These are phyloP conservation scores for Salticus scenicus DNA, from an alignment of 2,888 invertebrate species.

Conservation along the genomic window DNA sequence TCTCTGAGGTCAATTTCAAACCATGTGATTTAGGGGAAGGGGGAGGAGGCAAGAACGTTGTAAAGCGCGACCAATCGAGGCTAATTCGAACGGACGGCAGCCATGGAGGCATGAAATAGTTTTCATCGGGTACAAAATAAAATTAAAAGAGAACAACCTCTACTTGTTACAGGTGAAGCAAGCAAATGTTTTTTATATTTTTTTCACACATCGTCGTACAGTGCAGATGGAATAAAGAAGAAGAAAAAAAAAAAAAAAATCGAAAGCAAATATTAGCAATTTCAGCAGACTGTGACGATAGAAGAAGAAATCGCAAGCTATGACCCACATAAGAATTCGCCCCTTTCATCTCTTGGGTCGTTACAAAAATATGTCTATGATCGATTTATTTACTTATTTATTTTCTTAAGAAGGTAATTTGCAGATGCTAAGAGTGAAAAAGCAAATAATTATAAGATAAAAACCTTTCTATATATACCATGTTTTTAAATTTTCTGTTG, in stretches of 20 bases:
- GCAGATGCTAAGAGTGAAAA: too few species aligned
- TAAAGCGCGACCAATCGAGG: background rate
- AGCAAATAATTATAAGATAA: too few species aligned
- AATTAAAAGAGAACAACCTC: background rate
- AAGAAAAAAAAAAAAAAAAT: background rate
- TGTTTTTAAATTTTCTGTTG: too few species aligned
- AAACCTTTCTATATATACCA: too few species aligned
- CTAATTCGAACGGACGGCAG: background rate
- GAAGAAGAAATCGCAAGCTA: background rate
- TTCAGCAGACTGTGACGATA: background rate
- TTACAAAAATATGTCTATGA: too few species aligned
- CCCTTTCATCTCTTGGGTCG: too few species aligned
- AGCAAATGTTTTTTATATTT: background rate
- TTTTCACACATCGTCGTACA: slow-evolving; percentile 4
- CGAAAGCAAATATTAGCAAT: slow-evolving; percentile 1
- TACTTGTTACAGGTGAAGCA: background rate
- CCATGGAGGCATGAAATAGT: background rate
- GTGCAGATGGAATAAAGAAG: background rate
- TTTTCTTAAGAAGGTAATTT: too few species aligned
- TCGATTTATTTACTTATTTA: too few species aligned
- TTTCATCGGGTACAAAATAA: background rate
- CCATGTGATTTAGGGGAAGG: too few species aligned
- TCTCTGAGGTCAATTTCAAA: too few species aligned
- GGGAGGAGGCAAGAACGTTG: too few species aligned
- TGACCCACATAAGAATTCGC: background rate